Evolutionary conservation across 1,140 invertebrate genomes (phyloP).

Genomic region (Drosophila tropicalis): DNA sequence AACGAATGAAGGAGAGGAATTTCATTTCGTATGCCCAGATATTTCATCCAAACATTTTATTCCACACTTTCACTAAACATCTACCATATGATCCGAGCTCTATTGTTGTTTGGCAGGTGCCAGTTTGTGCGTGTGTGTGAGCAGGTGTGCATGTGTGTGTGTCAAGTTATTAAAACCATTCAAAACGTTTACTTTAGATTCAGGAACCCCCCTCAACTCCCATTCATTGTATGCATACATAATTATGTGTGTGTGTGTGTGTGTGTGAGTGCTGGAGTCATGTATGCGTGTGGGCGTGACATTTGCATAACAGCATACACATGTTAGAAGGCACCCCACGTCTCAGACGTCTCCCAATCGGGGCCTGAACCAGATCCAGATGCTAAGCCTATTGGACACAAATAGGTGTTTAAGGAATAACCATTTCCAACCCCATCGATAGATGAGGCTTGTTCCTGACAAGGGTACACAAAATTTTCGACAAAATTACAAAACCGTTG

Average conservation of each 20-base stretch:
- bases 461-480: slow-evolving; percentile 50
- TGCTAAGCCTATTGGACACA: slow-evolving; percentile 37
- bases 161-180: slow-evolving; percentile 79
- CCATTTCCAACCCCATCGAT: slow-evolving; percentile 29
- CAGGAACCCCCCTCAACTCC: not conserved
- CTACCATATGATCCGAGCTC: slow-evolving; percentile 24
- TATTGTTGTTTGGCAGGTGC: slow-evolving; percentile 21
- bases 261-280: slow-evolving; percentile 26
- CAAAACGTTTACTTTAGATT: slow-evolving; percentile 60
- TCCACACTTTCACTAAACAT: not conserved
- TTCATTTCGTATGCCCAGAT: slow-evolving; percentile 29
- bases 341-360: not conserved
- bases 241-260: not conserved
- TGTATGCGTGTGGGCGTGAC: slow-evolving; percentile 42
- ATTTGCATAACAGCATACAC: slow-evolving; percentile 67
- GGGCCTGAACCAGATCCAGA: not conserved
- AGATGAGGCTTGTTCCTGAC: slow-evolving; percentile 23
- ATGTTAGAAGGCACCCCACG: not conserved
- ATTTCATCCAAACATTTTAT: not conserved
- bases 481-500: slow-evolving; percentile 66
- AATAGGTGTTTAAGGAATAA: slow-evolving; percentile 48
- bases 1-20: slow-evolving; percentile 10
- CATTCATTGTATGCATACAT: slow-evolving; percentile 1
- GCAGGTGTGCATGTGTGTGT: slow-evolving; percentile 42
- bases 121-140: slow-evolving; percentile 16